These are phyloP conservation scores for Cabera pusaria DNA, from an alignment of 2,888 invertebrate species.

Conservation along the genomic window DNA sequence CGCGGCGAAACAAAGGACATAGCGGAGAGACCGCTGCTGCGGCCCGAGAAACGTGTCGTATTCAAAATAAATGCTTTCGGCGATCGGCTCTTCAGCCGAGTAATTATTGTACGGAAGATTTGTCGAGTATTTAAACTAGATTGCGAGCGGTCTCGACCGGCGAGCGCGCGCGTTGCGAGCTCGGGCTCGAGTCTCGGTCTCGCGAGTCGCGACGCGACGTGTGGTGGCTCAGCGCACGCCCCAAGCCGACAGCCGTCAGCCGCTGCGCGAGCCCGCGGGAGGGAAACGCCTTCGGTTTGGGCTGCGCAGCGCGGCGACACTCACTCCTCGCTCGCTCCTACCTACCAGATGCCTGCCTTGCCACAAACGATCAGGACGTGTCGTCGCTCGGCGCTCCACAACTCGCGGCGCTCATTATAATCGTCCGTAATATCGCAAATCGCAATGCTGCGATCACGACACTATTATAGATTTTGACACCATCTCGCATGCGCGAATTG, in stretches of 20 bases:
- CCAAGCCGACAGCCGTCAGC: slow-evolving; percentile 71
- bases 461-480: slow-evolving; percentile 82
- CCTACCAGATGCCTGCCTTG: slow-evolving; percentile 64
- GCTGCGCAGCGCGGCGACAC: slow-evolving; percentile 12
- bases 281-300: slow-evolving; percentile 70
- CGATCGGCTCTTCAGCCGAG: slow-evolving; percentile 48
- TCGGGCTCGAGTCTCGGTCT: slow-evolving; percentile 36
- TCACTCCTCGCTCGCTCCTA: slow-evolving; percentile 2
- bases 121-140: slow-evolving; percentile 68
- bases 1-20: slow-evolving; percentile 51
- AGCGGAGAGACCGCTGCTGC: slow-evolving; percentile 25
- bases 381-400: slow-evolving; percentile 45
- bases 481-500: slow-evolving; percentile 81
- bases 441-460: slow-evolving; percentile 64
- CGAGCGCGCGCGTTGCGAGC: slow-evolving; percentile 40
- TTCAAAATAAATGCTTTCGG: slow-evolving; percentile 48
- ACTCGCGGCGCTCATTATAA: slow-evolving; percentile 49
- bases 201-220: slow-evolving; percentile 46
- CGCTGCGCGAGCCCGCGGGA: slow-evolving; percentile 62
- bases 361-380: slow-evolving; percentile 54
- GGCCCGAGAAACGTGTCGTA: slow-evolving; percentile 39
- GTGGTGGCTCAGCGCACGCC: slow-evolving; percentile 66
- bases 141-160: slow-evolving; percentile 47
- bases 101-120: slow-evolving; percentile 65
- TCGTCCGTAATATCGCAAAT: slow-evolving; percentile 58